phyloP scores from a whole-genome alignment of 2,113 vertebrate species.

The Epinephelus cyanopodus region DNA sequence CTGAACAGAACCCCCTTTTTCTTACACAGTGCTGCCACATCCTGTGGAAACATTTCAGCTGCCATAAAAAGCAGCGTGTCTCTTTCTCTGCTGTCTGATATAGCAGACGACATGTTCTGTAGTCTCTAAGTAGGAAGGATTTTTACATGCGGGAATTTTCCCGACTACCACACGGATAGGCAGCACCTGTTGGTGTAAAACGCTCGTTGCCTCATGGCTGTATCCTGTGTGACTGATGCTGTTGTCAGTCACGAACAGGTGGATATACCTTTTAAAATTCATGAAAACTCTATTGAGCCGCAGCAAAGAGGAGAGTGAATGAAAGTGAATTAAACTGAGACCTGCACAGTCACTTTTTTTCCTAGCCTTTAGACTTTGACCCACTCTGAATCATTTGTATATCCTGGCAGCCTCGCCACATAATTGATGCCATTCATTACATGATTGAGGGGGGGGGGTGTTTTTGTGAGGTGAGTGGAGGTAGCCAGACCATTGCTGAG shows the following conservation, averaged over 20 bases:
- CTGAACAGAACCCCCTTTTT: slow-evolving; percentile 42
- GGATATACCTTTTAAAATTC: slow-evolving; percentile 67
- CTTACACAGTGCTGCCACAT: slow-evolving; percentile 50
- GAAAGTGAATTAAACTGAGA: slow-evolving; percentile 55
- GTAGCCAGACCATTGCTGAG: slow-evolving; percentile 66
- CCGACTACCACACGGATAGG: slow-evolving; percentile 29
- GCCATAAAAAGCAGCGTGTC: slow-evolving; percentile 33
- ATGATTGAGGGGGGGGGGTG: slow-evolving; percentile 60
- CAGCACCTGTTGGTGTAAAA: slow-evolving; percentile 48
- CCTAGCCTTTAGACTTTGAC: slow-evolving; percentile 67
- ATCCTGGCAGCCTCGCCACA: slow-evolving; percentile 59
- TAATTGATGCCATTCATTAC: slow-evolving; percentile 79
- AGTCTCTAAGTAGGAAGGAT: slow-evolving; percentile 37
- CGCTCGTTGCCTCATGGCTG: slow-evolving; percentile 47
- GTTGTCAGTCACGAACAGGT: slow-evolving; percentile 58
- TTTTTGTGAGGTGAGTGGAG: slow-evolving; percentile 67
- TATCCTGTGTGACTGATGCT: slow-evolving; percentile 63
- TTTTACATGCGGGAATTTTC: slow-evolving; percentile 45
- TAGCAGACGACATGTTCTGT: slow-evolving; percentile 44
- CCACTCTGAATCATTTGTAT: slow-evolving; percentile 69
- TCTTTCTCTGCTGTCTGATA: slow-evolving; percentile 45
- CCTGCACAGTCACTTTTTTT: slow-evolving; percentile 30
- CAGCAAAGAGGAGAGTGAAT: slow-evolving; percentile 26
- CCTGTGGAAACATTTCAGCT: slow-evolving; percentile 54
- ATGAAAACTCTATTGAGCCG: slow-evolving; percentile 59